These are phyloP conservation scores for Salvelinus alpinus DNA, from an alignment of 2,113 vertebrate species.

Conservation along the genomic window DNA sequence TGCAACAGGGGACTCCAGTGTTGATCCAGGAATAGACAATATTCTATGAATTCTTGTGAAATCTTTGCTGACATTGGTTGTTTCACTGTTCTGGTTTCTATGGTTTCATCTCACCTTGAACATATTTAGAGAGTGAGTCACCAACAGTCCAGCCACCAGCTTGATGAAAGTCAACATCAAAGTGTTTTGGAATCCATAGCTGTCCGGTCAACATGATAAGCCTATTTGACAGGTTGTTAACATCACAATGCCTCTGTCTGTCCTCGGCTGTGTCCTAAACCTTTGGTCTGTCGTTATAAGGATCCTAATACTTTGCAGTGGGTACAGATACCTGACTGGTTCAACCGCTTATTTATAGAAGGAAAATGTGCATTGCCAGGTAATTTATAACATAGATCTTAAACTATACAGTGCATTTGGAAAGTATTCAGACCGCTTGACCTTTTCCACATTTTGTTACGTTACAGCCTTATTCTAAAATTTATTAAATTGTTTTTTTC, in stretches of 20 bases:
- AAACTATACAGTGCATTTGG: too few species aligned
- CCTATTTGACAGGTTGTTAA: constrained; percentile 35
- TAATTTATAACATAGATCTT: too few species aligned
- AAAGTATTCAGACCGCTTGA: too few species aligned
- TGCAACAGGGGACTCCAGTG: too few species aligned
- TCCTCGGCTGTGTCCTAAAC: constrained; percentile 20
- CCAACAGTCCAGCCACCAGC: constrained; percentile 40
- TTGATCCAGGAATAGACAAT: too few species aligned
- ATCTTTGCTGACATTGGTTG: neutral
- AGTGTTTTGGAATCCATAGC: constrained; percentile 11
- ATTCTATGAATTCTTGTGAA: too few species aligned
- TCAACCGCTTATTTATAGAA: too few species aligned
- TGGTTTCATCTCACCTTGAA: constrained; percentile 39
- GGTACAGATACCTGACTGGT: neutral
- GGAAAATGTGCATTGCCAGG: too few species aligned
- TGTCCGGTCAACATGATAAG: constrained; percentile 24
- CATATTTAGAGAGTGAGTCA: constrained; percentile 52
- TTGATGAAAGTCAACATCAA: neutral
- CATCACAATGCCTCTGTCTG: constrained; percentile 23
- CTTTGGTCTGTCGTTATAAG: constrained; percentile 3
- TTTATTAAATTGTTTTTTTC: too few species aligned
- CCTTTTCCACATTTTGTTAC: too few species aligned
- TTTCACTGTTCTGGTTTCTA: neutral
- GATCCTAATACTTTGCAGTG: neutral
- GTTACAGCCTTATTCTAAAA: too few species aligned